These are phyloP conservation scores for Catotricha subobsoleta DNA, from an alignment of 2,888 invertebrate genomes.

Conservation along the genomic window DNA sequence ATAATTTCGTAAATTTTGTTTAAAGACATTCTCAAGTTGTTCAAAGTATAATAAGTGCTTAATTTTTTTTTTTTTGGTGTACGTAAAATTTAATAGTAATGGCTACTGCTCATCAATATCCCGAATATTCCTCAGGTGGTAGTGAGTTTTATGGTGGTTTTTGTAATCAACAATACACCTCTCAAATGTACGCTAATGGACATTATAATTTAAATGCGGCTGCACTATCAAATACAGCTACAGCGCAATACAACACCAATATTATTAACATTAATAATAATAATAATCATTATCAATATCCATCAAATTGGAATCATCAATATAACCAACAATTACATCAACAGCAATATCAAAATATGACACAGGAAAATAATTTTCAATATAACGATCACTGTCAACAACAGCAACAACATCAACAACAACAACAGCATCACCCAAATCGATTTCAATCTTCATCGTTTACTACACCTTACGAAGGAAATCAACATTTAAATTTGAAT, in stretches of 20 bases:
- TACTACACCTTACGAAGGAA: no score
- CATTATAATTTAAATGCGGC: no score
- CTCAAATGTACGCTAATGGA: no score
- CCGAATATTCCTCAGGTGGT: no score
- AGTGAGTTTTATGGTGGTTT: not conserved
- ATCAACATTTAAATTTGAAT: not conserved
- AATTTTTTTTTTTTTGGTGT: not conserved
- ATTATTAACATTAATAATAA: no score
- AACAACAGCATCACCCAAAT: no score
- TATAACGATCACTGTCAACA: not conserved
- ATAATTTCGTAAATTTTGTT: not conserved
- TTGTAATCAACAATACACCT: no score
- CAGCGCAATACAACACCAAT: not conserved
- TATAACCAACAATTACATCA: not conserved
- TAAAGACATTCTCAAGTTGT: not conserved
- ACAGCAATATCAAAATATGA: not conserved
- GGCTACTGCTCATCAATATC: not conserved
- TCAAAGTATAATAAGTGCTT: not conserved
- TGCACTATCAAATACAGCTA: not conserved
- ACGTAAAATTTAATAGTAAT: not conserved
- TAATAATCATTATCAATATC: not conserved
- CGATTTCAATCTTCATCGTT: no score
- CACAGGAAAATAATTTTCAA: not conserved
- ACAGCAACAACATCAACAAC: not conserved
- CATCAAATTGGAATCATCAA: slow-evolving; percentile 2